A percentile compares a stretch with the other conserved stretches of the same genome.
These are phyloP conservation scores for Athene cunicularia DNA, from an alignment of 2,113 vertebrate species.

Conservation along the genomic window DNA sequence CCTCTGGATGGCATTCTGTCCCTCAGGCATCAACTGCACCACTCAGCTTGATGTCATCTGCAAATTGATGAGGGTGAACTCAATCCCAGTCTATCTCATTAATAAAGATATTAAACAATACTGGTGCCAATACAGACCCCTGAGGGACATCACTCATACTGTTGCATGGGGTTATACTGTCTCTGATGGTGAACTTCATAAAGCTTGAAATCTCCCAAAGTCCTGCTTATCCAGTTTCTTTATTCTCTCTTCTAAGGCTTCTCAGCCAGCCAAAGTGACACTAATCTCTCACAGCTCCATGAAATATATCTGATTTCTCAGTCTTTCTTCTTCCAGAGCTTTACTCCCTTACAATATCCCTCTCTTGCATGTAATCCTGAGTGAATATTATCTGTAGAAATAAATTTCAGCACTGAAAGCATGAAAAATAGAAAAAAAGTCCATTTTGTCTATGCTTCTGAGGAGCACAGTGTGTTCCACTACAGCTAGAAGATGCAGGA, in stretches of 20 bases:
- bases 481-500: not conserved
- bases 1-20: not conserved
- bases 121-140: not conserved
- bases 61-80: not conserved
- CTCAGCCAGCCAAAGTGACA: not conserved
- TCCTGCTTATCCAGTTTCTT: not conserved
- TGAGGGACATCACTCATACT: not conserved
- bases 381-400: not conserved
- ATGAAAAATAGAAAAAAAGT: not conserved
- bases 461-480: not conserved
- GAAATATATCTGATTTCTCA: not conserved
- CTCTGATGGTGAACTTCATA: not conserved
- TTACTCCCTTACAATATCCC: not conserved
- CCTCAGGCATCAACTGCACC: not conserved
- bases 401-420: not conserved
- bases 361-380: not conserved
- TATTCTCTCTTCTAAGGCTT: not conserved
- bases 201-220: not conserved
- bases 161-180: not conserved
- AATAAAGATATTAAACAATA: not conserved
- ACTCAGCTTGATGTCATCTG: not conserved
- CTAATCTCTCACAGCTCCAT: not conserved
- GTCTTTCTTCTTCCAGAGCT: not conserved
- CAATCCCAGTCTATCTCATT: not conserved
- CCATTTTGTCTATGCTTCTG: not conserved